Conservation (phyloP, 2,888 invertebrate genomes). For the Ectemnius cavifrons region DNA sequence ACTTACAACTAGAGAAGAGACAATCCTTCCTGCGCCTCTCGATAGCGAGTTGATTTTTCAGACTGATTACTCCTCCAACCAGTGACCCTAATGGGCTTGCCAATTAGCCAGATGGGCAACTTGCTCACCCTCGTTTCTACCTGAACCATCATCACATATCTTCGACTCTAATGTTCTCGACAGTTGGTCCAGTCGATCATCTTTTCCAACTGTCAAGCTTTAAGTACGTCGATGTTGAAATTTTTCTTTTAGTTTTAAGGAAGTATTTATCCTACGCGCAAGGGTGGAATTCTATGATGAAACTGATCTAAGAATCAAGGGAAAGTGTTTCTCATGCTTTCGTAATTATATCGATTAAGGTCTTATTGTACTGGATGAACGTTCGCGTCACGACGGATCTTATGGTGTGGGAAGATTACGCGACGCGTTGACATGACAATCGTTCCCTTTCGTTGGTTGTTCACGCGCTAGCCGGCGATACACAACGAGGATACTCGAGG, state of each 20-base stretch:
- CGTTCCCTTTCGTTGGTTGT: constrained; percentile 48
- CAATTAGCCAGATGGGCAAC: background rate
- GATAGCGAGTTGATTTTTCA: constrained; percentile 6
- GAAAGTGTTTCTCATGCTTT: constrained; percentile 24
- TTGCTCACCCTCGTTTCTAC: too few relatives aligned
- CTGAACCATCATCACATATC: too few relatives aligned
- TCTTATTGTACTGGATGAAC: background rate
- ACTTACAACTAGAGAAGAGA: background rate
- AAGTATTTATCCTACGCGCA: too few relatives aligned
- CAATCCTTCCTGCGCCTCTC: background rate
- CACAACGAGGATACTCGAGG: constrained; percentile 8
- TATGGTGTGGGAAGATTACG: constrained; percentile 29
- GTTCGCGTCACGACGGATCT: background rate
- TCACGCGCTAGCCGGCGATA: constrained; percentile 22
- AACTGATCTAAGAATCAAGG: background rate
- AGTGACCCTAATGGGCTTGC: background rate
- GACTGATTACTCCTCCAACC: background rate
- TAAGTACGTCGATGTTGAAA: too few relatives aligned
- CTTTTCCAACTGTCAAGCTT: too few relatives aligned
- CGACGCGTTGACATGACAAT: constrained; percentile 33
- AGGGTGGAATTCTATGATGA: too few relatives aligned
- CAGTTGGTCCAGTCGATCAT: too few relatives aligned
- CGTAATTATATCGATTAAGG: constrained; percentile 13
- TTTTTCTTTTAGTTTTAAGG: too few relatives aligned
- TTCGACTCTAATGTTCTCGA: too few relatives aligned